A percentile compares a stretch with the other conserved stretches of the same genome.
These are phyloP conservation scores for Cheilosia grossa DNA, from an alignment of 2,888 invertebrate genomes.

Conservation along the genomic window DNA sequence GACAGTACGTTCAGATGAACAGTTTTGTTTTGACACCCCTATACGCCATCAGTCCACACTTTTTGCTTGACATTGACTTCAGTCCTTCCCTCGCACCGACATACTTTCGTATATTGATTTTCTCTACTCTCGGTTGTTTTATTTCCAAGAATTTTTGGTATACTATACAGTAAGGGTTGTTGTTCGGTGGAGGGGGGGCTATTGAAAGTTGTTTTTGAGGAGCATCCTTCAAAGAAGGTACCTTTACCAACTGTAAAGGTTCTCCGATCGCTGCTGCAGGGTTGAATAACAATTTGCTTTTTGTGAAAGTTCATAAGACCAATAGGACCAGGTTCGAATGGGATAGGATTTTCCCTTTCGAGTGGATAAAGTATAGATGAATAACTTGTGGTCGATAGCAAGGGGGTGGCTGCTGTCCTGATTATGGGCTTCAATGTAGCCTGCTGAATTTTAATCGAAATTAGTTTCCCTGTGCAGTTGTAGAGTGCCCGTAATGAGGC, in stretches of 20 bases:
- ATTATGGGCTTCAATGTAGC: conserved; percentile 9
- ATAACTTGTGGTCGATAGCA: conserved; percentile 3
- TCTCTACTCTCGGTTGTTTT: conserved; percentile 3
- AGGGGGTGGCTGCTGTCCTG: neutral
- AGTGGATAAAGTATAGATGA: neutral
- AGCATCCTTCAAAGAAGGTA: conserved; percentile 9
- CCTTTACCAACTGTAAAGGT: neutral
- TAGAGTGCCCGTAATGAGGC: conserved; percentile 3
- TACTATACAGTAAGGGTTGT: conserved; percentile 4
- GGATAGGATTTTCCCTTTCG: neutral
- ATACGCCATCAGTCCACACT: neutral
- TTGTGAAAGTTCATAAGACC: conserved; percentile 33
- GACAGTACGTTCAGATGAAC: neutral
- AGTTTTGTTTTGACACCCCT: conserved; percentile 24
- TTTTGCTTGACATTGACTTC: neutral
- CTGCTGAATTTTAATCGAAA: conserved; percentile 49
- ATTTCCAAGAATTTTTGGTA: conserved; percentile 2
- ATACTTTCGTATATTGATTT: conserved; percentile 8
- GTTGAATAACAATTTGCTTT: conserved; percentile 44
- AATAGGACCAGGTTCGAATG: neutral
- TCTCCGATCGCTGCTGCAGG: conserved; percentile 17
- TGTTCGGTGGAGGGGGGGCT: conserved; percentile 1
- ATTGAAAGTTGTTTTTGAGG: conserved; percentile 15
- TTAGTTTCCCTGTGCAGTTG: conserved; percentile 25
- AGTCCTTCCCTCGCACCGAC: neutral